A percentile compares a stretch with the other conserved stretches of the same genome.
Evolutionary conservation across 2,888 invertebrate species (phyloP).

Genomic region (Diadromus collaris): DNA sequence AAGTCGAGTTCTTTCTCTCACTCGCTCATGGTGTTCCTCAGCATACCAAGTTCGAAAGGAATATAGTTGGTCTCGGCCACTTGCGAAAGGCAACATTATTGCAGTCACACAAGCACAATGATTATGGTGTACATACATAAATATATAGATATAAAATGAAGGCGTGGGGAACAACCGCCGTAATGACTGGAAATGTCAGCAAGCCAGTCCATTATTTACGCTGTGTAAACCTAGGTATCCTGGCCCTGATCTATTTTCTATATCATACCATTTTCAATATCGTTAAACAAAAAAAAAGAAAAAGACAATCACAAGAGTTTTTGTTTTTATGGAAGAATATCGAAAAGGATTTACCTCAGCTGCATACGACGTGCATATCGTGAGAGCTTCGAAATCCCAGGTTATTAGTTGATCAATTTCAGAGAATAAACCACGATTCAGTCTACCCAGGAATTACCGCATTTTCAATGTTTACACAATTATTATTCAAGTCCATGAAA

Average conservation of each 20-base stretch:
- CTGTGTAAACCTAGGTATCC: neutral
- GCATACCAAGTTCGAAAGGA: slow-evolving; percentile 39
- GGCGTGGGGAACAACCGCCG: slow-evolving; percentile 29
- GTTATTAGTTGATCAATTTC: no score
- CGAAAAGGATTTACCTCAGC: neutral
- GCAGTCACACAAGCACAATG: slow-evolving; percentile 34
- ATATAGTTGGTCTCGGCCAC: slow-evolving; percentile 30
- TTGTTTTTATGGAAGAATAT: neutral
- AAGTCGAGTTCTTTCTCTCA: slow-evolving; percentile 46
- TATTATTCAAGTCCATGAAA: neutral
- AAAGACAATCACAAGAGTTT: neutral
- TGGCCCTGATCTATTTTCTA: neutral
- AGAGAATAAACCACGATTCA: no score
- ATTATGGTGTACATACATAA: slow-evolving; percentile 7
- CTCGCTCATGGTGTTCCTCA: slow-evolving; percentile 33
- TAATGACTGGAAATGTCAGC: slow-evolving; percentile 37
- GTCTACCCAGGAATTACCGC: no score
- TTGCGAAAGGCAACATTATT: slow-evolving; percentile 49
- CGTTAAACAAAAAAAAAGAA: neutral
- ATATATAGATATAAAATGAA: slow-evolving; percentile 6
- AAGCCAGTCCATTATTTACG: slow-evolving; percentile 13
- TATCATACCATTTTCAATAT: slow-evolving; percentile 5
- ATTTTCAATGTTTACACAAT: no score
- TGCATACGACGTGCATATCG: neutral
- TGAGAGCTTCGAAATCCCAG: neutral